Percentiles rank a stretch among this genome's conserved stretches.
Evolutionary conservation across 2,888 invertebrate genomes (phyloP).

Genomic region (Lasioglossum lativentre): DNA sequence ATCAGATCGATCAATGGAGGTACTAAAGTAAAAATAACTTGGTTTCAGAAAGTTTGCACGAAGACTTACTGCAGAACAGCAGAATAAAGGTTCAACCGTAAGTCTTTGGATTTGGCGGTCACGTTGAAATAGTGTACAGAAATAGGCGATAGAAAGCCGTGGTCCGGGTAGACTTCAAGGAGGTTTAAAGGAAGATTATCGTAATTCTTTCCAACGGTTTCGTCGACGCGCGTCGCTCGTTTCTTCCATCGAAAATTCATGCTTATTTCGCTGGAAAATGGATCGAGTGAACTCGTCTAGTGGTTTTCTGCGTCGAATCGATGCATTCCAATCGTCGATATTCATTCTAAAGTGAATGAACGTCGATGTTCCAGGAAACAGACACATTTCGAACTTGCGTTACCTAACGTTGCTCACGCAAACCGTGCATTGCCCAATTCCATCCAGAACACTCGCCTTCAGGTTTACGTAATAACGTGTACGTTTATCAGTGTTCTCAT

Average conservation of each 20-base stretch:
- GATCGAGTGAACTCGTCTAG: not conserved
- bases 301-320: not conserved
- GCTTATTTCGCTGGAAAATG: slow-evolving; percentile 63
- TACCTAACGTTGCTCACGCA: slow-evolving; percentile 70
- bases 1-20: not conserved
- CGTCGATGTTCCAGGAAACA: slow-evolving; percentile 4
- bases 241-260: slow-evolving; percentile 79
- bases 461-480: slow-evolving; percentile 45
- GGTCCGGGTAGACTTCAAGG: slow-evolving; percentile 73
- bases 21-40: not conserved
- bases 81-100: slow-evolving; percentile 75
- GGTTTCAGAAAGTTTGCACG: not conserved
- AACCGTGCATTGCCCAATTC: slow-evolving; percentile 45
- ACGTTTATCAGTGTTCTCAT: slow-evolving; percentile 20
- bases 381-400: not conserved
- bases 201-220: not conserved
- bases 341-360: not conserved
- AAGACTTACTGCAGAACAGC: slow-evolving; percentile 78
- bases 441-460: slow-evolving; percentile 16
- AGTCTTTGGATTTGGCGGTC: slow-evolving; percentile 66
- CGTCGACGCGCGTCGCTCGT: slow-evolving; percentile 39
- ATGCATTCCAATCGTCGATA: not conserved
- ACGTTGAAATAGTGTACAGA: slow-evolving; percentile 78
- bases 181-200: slow-evolving; percentile 70
- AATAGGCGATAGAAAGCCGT: slow-evolving; percentile 75